A percentile compares a stretch with the other conserved stretches of the same genome.
phyloP scores from a whole-genome alignment of 1,140 invertebrate genomes.

The Trialeurodes vaporariorum region DNA sequence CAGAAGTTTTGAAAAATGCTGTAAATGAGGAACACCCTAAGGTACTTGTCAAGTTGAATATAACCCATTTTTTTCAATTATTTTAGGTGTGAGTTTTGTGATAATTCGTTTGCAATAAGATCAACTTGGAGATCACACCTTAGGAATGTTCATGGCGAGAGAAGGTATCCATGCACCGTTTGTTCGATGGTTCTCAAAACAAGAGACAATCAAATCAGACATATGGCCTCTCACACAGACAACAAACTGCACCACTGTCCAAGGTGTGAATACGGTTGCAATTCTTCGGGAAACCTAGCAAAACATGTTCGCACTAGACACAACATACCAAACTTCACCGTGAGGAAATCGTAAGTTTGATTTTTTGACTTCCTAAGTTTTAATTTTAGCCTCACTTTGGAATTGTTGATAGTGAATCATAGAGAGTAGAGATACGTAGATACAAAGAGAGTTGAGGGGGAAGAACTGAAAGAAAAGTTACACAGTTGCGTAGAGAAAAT shows the following conservation, averaged over 20 bases:
- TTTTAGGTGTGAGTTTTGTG: background rate
- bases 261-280: conserved; percentile 1
- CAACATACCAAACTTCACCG: conserved; percentile 6
- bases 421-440: no score
- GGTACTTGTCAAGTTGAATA: no score
- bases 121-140: background rate
- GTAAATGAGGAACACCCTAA: no score
- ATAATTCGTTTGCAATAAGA: background rate
- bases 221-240: background rate
- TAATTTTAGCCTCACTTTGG: no score
- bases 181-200: conserved; percentile 7
- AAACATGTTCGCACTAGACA: conserved; percentile 6
- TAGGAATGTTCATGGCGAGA: conserved; percentile 3
- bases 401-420: no score
- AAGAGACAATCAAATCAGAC: conserved; percentile 1
- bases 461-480: no score
- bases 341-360: background rate
- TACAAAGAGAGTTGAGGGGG: no score
- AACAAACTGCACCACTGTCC: conserved; percentile 4
- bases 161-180: conserved; percentile 4
- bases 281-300: conserved; percentile 6
- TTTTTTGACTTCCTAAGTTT: no score
- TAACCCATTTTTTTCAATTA: background rate
- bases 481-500: no score
- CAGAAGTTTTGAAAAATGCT: no score